Evolutionary conservation across 2,888 invertebrate species (phyloP), one percentile per base, ranked within the genome.

Genomic region (Carpatolechia fugitivella): DNA sequence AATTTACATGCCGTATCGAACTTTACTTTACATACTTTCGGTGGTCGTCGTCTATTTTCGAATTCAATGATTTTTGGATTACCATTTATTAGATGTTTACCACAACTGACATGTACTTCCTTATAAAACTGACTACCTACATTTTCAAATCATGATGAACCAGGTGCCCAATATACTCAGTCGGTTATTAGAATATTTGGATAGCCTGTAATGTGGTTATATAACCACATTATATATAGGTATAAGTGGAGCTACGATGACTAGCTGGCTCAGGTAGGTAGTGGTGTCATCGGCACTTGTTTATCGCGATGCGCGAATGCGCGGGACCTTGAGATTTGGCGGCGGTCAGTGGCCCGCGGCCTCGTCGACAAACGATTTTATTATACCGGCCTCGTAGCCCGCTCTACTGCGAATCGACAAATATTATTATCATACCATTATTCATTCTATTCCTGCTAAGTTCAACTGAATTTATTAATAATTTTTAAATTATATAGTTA

Each of bases 291-390:
- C 69, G 80, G 59, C 82, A 85, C 81, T 87, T 90, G 88, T 88
- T 89, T 88, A 87, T 85, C 69, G 76, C 83, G 80, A 75, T 78
- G 70, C 72, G 75, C 76, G 82, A 85, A n/a, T n/a, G 80, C 14
- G 46, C 40, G 40, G 18, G 88, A 83, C 89, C 89, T 90, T 90
- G 89, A 88, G 77, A 86, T 89, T 90, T 76, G 87, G 82, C 85
- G 61, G 73, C 86, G 89, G 89, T 88, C 89, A 88, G 66, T 88
- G 87, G 78, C 44, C 44, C 80, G 76, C 66, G 73, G 72, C 70
- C 78, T 71, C 77, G 69, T 71, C 68, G 67, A 65, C 67, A 64
- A 69, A 72, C 69, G 73, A 73, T 66, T 70, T 73, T 78, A 74
- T 57, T 80, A 76, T 78, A 66, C 69, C 72, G 68, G 72, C 71